phyloP scores from a whole-genome alignment of 2,888 invertebrate species.

The Pharmacophagus antenor region DNA sequence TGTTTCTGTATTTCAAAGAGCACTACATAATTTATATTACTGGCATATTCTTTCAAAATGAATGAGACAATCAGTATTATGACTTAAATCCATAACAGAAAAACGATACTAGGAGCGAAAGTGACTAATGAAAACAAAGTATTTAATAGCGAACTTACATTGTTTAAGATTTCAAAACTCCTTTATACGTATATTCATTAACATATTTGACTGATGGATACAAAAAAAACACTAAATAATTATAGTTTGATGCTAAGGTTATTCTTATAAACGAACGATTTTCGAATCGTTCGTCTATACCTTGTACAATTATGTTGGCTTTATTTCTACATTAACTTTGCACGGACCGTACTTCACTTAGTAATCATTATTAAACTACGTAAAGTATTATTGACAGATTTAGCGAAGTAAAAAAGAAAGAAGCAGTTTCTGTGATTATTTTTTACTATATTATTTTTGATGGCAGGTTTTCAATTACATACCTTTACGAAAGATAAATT shows the following conservation, averaged over 20 bases:
- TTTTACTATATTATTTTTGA: not conserved
- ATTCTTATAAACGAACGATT: no score
- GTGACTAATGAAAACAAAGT: not conserved
- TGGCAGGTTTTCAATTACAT: not conserved
- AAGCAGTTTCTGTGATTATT: not conserved
- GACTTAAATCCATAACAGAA: constrained; percentile 14
- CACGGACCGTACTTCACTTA: not conserved
- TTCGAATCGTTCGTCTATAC: no score
- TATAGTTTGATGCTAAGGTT: no score
- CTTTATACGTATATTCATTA: not conserved
- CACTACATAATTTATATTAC: not conserved
- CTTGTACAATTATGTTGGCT: constrained; percentile 1
- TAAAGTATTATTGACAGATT: constrained; percentile 9
- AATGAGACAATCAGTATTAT: constrained; percentile 12
- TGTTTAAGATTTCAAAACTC: not conserved
- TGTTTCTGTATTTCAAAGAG: constrained; percentile 9
- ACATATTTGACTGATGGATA: no score
- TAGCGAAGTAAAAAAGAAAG: constrained; percentile 1
- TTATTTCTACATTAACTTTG: constrained; percentile 4
- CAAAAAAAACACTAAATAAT: no score
- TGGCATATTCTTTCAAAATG: constrained; percentile 7
- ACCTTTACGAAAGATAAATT: no score
- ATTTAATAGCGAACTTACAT: not conserved
- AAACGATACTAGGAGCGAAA: constrained; percentile 2
- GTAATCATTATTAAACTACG: not conserved